A percentile compares a stretch with the other conserved stretches of the same genome.
Evolutionary conservation across 1,140 invertebrate genomes (phyloP).

Genomic region (Solen grandis): DNA sequence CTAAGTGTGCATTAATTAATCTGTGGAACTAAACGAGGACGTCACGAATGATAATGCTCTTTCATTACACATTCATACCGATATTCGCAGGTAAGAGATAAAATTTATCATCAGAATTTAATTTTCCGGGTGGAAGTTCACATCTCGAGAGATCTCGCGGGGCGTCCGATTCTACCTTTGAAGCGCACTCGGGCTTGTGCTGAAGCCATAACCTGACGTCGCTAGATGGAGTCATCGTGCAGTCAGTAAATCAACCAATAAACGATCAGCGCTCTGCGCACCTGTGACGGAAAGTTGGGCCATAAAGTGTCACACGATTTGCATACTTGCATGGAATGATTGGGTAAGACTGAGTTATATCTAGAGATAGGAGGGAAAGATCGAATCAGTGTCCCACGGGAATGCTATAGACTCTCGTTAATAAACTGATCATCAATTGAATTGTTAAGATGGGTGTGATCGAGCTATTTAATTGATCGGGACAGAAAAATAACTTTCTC

Average conservation of each 20-base stretch:
- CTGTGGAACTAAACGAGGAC: neutral
- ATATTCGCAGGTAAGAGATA: conserved; percentile 24
- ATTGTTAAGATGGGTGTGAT: no score
- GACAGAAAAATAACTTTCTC: no score
- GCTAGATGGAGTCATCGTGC: neutral
- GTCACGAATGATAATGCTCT: neutral
- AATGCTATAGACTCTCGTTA: no score
- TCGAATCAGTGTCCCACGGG: no score
- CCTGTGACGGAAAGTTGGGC: neutral
- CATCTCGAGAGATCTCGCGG: neutral
- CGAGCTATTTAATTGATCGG: no score
- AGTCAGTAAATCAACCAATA: conserved; percentile 23
- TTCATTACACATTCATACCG: conserved; percentile 10
- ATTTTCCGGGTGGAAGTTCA: neutral
- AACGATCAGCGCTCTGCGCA: neutral
- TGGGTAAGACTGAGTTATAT: no score
- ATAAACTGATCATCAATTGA: no score
- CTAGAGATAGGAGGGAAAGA: no score
- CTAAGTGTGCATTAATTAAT: neutral
- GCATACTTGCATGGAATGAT: no score
- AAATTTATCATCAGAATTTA: conserved; percentile 33
- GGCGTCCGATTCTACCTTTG: neutral
- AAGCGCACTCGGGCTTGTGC: conserved; percentile 1
- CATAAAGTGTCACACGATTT: no score
- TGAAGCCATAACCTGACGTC: neutral